phyloP scores from a whole-genome alignment of 2,888 invertebrate species.

The Caenorhabditis sp. region DNA sequence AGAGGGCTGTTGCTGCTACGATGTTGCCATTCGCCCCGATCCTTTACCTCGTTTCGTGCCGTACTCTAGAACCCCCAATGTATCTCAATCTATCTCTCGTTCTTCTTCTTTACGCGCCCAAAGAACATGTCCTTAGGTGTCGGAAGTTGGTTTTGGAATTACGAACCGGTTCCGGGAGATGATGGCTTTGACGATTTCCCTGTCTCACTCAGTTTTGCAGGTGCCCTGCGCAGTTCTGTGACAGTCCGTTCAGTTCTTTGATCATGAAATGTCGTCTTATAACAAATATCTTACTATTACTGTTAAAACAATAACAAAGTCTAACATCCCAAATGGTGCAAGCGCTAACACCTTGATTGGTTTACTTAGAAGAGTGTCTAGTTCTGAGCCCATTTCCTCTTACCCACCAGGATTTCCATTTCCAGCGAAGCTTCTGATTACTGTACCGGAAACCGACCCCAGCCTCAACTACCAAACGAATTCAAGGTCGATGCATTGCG shows the following conservation, averaged over 20 bases:
- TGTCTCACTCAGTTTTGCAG: not conserved
- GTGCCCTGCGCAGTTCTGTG: not conserved
- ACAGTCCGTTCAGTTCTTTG: not conserved
- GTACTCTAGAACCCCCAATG: slow-evolving; percentile 16
- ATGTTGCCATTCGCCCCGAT: slow-evolving; percentile 5
- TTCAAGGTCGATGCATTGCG: slow-evolving; percentile 19
- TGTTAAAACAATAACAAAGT: too few species aligned
- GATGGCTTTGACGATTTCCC: not conserved
- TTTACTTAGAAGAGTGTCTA: too few species aligned
- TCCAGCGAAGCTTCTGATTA: not conserved
- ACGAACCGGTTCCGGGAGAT: not conserved
- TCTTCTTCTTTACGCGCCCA: slow-evolving; percentile 6
- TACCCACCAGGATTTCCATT: too few species aligned
- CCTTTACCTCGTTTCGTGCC: slow-evolving; percentile 11
- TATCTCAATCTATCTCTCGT: not conserved
- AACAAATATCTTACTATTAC: too few species aligned
- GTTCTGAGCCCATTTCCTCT: not conserved
- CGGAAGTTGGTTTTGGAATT: not conserved
- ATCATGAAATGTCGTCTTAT: not conserved
- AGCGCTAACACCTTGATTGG: too few species aligned
- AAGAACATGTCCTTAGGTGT: slow-evolving; percentile 5
- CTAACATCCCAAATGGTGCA: too few species aligned
- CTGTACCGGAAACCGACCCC: slow-evolving; percentile 1
- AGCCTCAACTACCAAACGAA: not conserved
- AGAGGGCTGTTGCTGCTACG: slow-evolving; percentile 3